Base-by-base conservation (phyloP, 2,797 vertebrate genomes). In the Helostoma temminkii region DNA sequence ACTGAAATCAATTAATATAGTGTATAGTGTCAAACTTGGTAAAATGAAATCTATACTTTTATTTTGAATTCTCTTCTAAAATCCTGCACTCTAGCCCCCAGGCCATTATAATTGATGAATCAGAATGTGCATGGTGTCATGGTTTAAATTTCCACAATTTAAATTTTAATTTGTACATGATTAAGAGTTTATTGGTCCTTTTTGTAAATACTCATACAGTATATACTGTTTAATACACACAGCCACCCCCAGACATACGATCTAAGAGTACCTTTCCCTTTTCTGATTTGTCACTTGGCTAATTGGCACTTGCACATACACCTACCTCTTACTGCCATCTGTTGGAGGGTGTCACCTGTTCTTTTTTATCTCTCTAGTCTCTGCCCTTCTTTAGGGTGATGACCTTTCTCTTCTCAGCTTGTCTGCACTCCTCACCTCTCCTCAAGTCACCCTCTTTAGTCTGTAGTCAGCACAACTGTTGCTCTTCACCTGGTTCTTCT, bases 401-500 rank as follows among this genome's bases (percentile, higher is more conserved):
- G 10, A 62, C 72, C 77, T 72, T 48, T 55, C 21, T 76, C 74
- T 24, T 37, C 64, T 61, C 64, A 49, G 53, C 47, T 67, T 64
- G 69, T 71, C 69, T 70, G 48, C 66, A 53, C 73, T 50, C 50
- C 39, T 53, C 25, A 32, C 79, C 71, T 81, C 60, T 53, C 26
- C 32, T 63, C 39, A 37, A 21, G 60, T 78, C 70, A 24, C 64
- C 66, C 19, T 63, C 25, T 66, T 34, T 46, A 56, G 49, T 52
- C 53, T 76, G 74, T 55, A 66, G 63, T 87, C 81, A 85, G 82
- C 81, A 71, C 85, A 76, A 78, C 67, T 84, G 63, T 39, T 79
- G 54, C 68, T 70, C 41, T 62, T 80, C 71, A 79, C 60, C 68
- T 55, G 5, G 18, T 63, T 71, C n/a, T 32, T 68, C 46, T 49